phyloP scores from a whole-genome alignment of 2,113 vertebrate species.

The Hydrolagus affinis region DNA sequence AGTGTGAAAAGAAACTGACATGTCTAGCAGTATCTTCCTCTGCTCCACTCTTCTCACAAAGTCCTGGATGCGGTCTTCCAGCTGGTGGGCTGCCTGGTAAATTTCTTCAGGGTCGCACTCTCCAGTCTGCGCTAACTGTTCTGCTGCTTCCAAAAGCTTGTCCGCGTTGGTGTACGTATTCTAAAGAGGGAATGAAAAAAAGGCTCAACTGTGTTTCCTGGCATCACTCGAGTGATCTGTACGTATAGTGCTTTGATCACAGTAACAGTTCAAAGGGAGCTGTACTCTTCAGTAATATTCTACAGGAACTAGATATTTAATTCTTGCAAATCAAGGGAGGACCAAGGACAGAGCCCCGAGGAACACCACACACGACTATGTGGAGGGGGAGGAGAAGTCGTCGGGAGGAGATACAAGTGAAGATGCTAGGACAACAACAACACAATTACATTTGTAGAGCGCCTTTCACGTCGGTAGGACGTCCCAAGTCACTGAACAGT shows the following conservation, averaged over 20 bases:
- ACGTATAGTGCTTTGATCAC: neutral
- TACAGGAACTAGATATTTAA: too few species aligned
- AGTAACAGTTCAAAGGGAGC: neutral
- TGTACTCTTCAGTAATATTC: neutral
- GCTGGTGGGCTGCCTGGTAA: constrained; percentile 92
- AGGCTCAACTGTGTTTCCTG: constrained; percentile 5
- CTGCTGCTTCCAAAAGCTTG: constrained; percentile 88
- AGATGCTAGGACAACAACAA: too few species aligned
- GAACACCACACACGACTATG: too few species aligned
- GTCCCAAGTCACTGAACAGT: too few species aligned
- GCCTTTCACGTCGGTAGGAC: too few species aligned
- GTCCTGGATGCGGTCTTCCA: constrained; percentile 93
- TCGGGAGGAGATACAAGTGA: too few species aligned
- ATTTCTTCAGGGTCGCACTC: constrained; percentile 97
- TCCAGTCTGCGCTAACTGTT: constrained; percentile 91
- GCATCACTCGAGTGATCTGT: neutral
- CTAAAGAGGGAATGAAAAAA: constrained; percentile 46
- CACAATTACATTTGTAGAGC: too few species aligned
- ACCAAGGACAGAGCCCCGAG: too few species aligned
- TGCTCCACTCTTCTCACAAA: constrained; percentile 94
- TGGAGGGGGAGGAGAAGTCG: too few species aligned
- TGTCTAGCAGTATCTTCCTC: constrained; percentile 89
- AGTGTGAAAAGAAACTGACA: constrained; percentile 95
- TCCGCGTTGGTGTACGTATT: constrained; percentile 97
- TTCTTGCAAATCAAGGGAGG: too few species aligned